Evolutionary conservation across 2,113 vertebrate species (phyloP), one percentile per base, ranked within the genome.

Genomic region (Psilopogon haemacephalus): DNA sequence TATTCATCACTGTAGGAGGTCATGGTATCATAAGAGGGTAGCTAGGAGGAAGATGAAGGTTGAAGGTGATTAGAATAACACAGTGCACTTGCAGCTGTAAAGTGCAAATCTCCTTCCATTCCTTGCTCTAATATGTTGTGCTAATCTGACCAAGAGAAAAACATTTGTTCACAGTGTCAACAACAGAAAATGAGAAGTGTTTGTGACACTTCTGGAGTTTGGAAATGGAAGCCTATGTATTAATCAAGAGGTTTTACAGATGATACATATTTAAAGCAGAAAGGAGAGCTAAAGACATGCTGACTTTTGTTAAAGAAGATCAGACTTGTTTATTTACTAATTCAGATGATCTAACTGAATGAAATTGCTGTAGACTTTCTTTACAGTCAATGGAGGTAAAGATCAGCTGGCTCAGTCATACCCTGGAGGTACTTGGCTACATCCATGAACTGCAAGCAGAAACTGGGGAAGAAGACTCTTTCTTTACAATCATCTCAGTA

Each of bases 1-100:
- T 52, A 89, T 68, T 89, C 84, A 94, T 94, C 94, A 21, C 2
- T 89, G 89, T 95, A 95, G 93, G 95, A 96, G 93, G 94, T 86
- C 89, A 89, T n/a, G 52, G 42, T 92, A 94, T 86, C 91, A 83
- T 46, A 56, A 28, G 59, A 92, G 5, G 50, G 80, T 94, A 85
- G 78, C 88, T 93, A 46, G 64, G 79, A 96, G 94, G 89, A 95
- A 94, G 90, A 96, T 95, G 89, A 73, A 11, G 30, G 5, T 56
- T 95, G 89, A 73, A 11, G 30, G 5, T 56, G 96, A 89, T 93
- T 92, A 95, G 59, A 79, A 42, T 3, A 72, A 35, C 23, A 93
- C 15, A 16, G 52, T 64, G 91, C 71, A 52, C 52, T 89, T 85
- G 71, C 23, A 74, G 52, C 35, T 5, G 17, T 38, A 89, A 69